Percentiles rank a stretch among this genome's conserved stretches.
Evolutionary conservation across 1,140 invertebrate genomes (phyloP).

Genomic region (Pachypeltis micranthus): DNA sequence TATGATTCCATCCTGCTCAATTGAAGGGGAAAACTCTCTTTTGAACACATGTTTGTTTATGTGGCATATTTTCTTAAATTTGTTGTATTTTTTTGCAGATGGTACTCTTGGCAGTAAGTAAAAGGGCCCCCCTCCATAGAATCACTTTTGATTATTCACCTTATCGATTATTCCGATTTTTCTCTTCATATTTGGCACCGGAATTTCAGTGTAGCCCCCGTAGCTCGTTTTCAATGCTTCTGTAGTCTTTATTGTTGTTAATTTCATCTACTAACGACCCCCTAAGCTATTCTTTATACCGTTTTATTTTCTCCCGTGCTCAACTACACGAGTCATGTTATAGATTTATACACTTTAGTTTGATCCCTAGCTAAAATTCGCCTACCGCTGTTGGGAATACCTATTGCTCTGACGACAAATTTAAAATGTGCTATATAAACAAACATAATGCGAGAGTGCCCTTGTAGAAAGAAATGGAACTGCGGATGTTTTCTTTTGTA

Average conservation of each 20-base stretch:
- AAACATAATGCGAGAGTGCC: not conserved
- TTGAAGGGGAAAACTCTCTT: not conserved
- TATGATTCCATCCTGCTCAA: too few relatives aligned
- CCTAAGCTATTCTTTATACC: not conserved
- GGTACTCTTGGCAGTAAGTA: not conserved
- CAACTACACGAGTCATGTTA: too few relatives aligned
- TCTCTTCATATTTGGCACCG: not conserved
- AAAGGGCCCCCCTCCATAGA: not conserved
- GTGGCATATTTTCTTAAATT: not conserved
- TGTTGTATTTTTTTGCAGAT: not conserved
- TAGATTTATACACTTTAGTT: too few relatives aligned
- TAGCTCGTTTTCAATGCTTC: not conserved
- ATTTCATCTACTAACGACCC: not conserved
- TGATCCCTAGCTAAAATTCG: not conserved
- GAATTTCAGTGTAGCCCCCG: not conserved
- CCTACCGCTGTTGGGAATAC: not conserved
- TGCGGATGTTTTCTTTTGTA: not conserved
- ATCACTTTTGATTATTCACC: not conserved
- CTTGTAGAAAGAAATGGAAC: not conserved
- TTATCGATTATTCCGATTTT: not conserved
- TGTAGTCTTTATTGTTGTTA: not conserved
- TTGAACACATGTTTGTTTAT: not conserved
- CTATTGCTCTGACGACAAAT: not conserved
- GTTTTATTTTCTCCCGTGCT: not conserved
- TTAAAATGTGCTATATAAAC: not conserved